Percentiles rank a stretch among this genome's conserved stretches.
Evolutionary conservation across 2,888 invertebrate genomes (phyloP).

Genomic region (Barypeithes pellucidus): DNA sequence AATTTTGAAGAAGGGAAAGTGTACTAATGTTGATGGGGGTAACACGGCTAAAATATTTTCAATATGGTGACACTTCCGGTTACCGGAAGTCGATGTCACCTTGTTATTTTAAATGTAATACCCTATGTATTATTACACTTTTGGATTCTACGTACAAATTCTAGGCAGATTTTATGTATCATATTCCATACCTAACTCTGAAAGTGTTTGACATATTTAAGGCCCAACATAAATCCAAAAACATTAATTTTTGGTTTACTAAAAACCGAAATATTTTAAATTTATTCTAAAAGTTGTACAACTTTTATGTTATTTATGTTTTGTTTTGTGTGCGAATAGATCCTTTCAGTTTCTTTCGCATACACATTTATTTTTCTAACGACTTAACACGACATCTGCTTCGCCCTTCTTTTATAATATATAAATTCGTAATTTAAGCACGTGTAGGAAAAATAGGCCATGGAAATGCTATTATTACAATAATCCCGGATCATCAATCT

Average conservation of each 20-base stretch:
- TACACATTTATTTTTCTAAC: constrained; percentile 10
- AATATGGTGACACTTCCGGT: too few relatives aligned
- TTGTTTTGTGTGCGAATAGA: constrained; percentile 7
- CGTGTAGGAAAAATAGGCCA: constrained; percentile 14
- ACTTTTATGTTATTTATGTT: constrained; percentile 7
- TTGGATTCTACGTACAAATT: too few relatives aligned
- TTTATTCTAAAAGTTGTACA: neutral
- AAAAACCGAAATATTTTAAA: neutral
- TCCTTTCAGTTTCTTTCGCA: neutral
- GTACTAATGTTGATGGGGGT: too few relatives aligned
- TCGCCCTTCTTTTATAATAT: constrained; percentile 6
- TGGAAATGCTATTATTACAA: constrained; percentile 11
- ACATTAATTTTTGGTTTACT: neutral
- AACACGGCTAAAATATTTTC: too few relatives aligned
- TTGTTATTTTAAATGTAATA: too few relatives aligned
- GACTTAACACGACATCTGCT: constrained; percentile 16
- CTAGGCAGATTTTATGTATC: too few relatives aligned
- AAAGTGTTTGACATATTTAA: too few relatives aligned
- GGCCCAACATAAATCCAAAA: neutral
- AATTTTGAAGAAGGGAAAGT: too few relatives aligned
- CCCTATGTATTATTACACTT: too few relatives aligned
- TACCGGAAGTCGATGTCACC: too few relatives aligned
- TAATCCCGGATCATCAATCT: constrained; percentile 7
- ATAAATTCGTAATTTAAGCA: constrained; percentile 15
- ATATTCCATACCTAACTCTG: too few relatives aligned